phyloP scores from a whole-genome alignment of 2,888 invertebrate species.

The Pheosia tremula region DNA sequence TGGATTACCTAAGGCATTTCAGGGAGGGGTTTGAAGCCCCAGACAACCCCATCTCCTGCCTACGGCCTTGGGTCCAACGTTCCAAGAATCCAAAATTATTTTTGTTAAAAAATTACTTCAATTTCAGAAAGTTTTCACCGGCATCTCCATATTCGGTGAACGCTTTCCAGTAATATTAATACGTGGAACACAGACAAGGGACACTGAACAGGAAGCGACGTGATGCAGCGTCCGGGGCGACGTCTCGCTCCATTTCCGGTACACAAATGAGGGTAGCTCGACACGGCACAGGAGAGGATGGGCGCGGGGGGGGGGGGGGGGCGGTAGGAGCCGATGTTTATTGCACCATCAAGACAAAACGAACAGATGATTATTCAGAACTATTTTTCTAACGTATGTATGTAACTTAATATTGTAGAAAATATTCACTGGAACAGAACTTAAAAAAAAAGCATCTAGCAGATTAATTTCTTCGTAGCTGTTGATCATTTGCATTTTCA shows the following conservation, averaged over 20 bases:
- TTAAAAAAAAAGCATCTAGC: background rate
- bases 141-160: constrained; percentile 4
- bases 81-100: too few species aligned
- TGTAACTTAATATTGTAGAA: too few species aligned
- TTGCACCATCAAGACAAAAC: constrained; percentile 30
- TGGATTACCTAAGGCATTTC: too few species aligned
- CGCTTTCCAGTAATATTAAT: constrained; percentile 11
- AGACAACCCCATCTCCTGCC: too few species aligned
- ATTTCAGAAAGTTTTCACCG: background rate
- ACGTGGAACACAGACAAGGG: constrained; percentile 22
- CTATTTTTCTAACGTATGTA: background rate
- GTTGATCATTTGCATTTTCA: too few species aligned
- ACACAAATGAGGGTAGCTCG: constrained; percentile 39
- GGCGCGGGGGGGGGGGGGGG: background rate
- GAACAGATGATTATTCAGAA: constrained; percentile 30
- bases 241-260: constrained; percentile 50
- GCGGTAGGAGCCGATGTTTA: constrained; percentile 22
- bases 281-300: constrained; percentile 4
- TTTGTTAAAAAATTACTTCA: background rate
- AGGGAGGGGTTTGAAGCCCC: too few species aligned
- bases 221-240: constrained; percentile 41
- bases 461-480: background rate
- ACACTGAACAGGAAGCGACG: constrained; percentile 27
- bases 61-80: too few species aligned
- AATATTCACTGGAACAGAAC: too few species aligned